Base-by-base conservation (phyloP, 1,140 invertebrate species). In the Micrasema minimum region DNA sequence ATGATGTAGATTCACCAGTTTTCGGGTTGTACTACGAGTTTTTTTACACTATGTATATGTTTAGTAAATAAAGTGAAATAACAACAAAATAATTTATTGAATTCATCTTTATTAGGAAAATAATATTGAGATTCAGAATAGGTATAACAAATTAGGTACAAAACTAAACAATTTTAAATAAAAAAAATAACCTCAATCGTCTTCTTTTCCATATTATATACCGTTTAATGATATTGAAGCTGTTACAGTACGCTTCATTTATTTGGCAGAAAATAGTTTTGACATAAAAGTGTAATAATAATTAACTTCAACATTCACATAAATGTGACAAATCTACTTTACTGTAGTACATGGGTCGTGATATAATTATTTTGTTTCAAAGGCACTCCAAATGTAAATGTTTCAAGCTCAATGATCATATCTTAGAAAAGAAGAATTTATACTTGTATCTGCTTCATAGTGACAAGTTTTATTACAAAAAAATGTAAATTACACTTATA, bases 61-160 rank as follows among this genome's bases (percentile, higher is more conserved):
- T n/a, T n/a, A n/a, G n/a, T n/a, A n/a, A n/a, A n/a, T n/a, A 31
- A 31, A 31, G 26, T 4, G 7, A 31, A 31, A 31, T 31, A 7
- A 2, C 4, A 59, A 41, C 20, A 10, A 4, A 22, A 41, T 12
- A 12, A 16, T 59, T 59, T 14, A 59, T 38, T 41, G 55, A 59
- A 59, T n/a, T 59, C 55, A 38, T 59, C 35, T 59, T 59, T 59
- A 59, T 59, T 59, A 59, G 55, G 55, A 59, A 59, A 59, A 59
- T n/a, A n/a, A n/a, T 59, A 59, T 20, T 59, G 55, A 59, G 55
- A 59, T 59, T 59, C 55, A 59, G 31, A 59, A 31, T 53, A 23
- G 12, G 12, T 59, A 38, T 41, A 59, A 59, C 55, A 59, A 59
- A 59, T 59, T 18, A 59, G 18, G 37, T 59, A 59, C 20, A 16